phyloP scores from a whole-genome alignment of 2,888 invertebrate species.

The Spilosoma lubricipeda region DNA sequence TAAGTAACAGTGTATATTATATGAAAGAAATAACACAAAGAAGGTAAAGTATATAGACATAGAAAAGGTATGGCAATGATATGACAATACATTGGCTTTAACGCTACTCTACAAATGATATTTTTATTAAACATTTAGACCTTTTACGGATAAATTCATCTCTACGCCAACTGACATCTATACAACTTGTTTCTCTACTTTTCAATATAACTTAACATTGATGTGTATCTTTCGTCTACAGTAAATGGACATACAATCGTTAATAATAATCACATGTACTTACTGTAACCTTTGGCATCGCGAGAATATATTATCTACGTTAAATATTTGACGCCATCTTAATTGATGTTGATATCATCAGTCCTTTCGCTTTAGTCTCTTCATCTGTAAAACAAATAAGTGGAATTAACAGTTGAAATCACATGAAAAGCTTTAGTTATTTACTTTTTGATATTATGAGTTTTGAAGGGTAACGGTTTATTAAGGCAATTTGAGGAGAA shows the following conservation, averaged over 20 bases:
- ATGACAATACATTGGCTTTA: conserved; percentile 50
- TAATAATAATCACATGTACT: conserved; percentile 72
- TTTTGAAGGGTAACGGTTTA: not conserved
- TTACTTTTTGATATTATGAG: not conserved
- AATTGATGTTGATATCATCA: conserved; percentile 57
- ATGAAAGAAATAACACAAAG: conserved; percentile 44
- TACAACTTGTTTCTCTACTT: conserved; percentile 55
- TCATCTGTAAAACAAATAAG: conserved; percentile 71
- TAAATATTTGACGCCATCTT: conserved; percentile 48
- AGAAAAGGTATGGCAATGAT: conserved; percentile 57
- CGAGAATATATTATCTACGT: conserved; percentile 63
- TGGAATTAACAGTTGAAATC: not conserved
- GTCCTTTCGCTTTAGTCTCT: conserved; percentile 65
- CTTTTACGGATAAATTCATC: conserved; percentile 70
- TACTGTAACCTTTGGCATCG: conserved; percentile 77
- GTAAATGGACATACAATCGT: conserved; percentile 85
- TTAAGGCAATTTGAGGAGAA: not conserved
- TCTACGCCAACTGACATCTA: conserved; percentile 71
- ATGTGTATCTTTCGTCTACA: conserved; percentile 71
- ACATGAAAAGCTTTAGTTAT: not conserved
- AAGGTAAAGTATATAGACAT: conserved; percentile 42
- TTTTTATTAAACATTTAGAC: conserved; percentile 58
- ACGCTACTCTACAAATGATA: conserved; percentile 44
- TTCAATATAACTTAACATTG: conserved; percentile 64
- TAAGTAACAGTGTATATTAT: conserved; percentile 54